phyloP scores from a whole-genome alignment of 1,140 invertebrate genomes.

The Nylanderia fulva region DNA sequence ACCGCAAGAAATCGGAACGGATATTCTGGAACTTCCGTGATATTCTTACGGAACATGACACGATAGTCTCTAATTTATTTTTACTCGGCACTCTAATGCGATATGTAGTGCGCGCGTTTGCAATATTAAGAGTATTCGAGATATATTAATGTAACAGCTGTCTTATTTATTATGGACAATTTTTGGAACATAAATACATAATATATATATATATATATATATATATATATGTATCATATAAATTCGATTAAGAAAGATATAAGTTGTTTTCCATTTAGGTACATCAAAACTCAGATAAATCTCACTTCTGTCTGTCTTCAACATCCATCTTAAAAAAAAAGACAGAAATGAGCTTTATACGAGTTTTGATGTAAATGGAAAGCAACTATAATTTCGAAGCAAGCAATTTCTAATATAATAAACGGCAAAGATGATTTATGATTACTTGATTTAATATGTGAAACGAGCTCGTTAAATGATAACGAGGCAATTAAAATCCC shows the following conservation, averaged over 20 bases:
- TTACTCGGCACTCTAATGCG: background rate
- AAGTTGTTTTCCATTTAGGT: too few species aligned
- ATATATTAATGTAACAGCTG: background rate
- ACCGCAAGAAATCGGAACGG: slow-evolving; percentile 13
- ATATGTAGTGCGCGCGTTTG: background rate
- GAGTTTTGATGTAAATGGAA: too few species aligned
- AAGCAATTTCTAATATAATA: too few species aligned
- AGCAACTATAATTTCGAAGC: too few species aligned
- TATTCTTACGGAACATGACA: background rate
- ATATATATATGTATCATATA: too few species aligned
- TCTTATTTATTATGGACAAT: slow-evolving; percentile 4
- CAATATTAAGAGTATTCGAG: background rate
- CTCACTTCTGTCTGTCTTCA: too few species aligned
- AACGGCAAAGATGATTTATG: background rate
- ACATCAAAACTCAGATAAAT: too few species aligned
- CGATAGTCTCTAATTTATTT: background rate
- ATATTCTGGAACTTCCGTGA: background rate
- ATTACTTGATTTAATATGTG: background rate
- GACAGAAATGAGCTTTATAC: too few species aligned
- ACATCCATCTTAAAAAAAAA: too few species aligned
- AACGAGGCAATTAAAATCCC: background rate
- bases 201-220: too few species aligned
- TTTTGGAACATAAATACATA: too few species aligned
- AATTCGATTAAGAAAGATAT: too few species aligned
- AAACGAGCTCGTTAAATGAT: background rate